Conservation (phyloP, 1,140 invertebrate species). For the Anastrepha obliqua region DNA sequence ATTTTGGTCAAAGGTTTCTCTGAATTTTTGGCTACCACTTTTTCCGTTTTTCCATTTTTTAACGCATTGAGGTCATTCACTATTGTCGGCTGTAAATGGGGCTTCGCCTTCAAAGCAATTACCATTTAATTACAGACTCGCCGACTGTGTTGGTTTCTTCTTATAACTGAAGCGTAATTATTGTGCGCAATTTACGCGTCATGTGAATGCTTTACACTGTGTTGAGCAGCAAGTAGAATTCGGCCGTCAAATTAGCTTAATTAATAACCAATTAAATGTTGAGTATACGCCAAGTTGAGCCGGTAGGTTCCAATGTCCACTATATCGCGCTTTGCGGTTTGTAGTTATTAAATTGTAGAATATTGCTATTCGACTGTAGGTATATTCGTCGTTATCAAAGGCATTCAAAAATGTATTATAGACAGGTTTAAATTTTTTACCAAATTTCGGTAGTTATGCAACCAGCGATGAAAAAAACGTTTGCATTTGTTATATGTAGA, state of each 20-base stretch:
- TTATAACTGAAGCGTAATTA: constrained; percentile 34
- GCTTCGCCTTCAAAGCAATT: constrained; percentile 37
- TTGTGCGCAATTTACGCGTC: constrained; percentile 27
- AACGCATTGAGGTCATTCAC: constrained; percentile 13
- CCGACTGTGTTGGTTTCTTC: background rate
- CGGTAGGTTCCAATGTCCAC: no score
- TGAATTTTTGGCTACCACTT: background rate
- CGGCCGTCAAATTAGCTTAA: background rate
- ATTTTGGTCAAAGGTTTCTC: background rate
- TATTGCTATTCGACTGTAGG: no score
- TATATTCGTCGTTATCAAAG: no score
- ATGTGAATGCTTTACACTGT: background rate
- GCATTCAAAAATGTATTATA: no score
- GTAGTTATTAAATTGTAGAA: no score
- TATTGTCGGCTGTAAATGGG: background rate
- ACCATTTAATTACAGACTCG: constrained; percentile 39
- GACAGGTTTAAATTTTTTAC: no score
- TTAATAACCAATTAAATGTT: constrained; percentile 44
- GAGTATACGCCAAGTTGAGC: background rate
- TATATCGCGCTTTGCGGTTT: no score
- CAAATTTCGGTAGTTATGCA: no score
- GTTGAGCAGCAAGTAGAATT: background rate
- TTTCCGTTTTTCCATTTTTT: background rate
- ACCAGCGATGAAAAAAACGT: no score
- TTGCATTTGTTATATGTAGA: no score